Conservation (phyloP, 2,888 invertebrate species). For the Vesta saturnalis region DNA sequence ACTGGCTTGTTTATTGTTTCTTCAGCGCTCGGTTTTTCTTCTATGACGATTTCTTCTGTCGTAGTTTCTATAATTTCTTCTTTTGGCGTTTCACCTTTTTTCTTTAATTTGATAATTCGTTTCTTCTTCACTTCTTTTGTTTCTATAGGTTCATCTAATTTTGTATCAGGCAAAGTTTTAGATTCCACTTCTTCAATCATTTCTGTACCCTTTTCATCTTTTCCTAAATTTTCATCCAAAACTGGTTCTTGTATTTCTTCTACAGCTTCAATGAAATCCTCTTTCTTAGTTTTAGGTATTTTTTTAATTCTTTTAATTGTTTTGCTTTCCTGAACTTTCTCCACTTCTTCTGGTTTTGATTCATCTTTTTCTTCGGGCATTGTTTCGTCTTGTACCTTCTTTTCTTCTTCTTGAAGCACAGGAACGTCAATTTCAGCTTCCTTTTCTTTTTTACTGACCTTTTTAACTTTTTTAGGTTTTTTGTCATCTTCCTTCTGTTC, state of each 20-base stretch:
- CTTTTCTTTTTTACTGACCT: neutral
- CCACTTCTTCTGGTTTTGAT: constrained; percentile 48
- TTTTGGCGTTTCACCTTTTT: constrained; percentile 48
- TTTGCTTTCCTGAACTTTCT: constrained; percentile 58
- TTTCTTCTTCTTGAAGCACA: constrained; percentile 43
- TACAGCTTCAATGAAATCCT: constrained; percentile 55
- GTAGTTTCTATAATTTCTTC: constrained; percentile 46
- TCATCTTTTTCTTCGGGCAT: neutral
- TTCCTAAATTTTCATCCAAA: constrained; percentile 72
- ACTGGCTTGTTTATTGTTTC: no score
- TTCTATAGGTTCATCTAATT: no score
- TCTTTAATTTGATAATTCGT: constrained; percentile 49
- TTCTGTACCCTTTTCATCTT: constrained; percentile 54
- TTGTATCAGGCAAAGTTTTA: no score
- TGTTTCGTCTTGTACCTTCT: neutral
- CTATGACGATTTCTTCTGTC: constrained; percentile 41
- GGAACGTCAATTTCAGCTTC: constrained; percentile 39
- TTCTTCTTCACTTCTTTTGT: constrained; percentile 62
- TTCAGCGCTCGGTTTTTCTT: constrained; percentile 66
- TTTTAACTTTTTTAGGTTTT: neutral
- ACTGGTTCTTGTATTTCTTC: neutral
- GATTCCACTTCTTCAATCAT: constrained; percentile 44
- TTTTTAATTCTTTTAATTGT: neutral
- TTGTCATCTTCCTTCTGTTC: constrained; percentile 60
- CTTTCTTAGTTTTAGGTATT: constrained; percentile 13